Evolutionary conservation across 2,888 invertebrate genomes (phyloP).

Genomic region (Synergus itoensis): DNA sequence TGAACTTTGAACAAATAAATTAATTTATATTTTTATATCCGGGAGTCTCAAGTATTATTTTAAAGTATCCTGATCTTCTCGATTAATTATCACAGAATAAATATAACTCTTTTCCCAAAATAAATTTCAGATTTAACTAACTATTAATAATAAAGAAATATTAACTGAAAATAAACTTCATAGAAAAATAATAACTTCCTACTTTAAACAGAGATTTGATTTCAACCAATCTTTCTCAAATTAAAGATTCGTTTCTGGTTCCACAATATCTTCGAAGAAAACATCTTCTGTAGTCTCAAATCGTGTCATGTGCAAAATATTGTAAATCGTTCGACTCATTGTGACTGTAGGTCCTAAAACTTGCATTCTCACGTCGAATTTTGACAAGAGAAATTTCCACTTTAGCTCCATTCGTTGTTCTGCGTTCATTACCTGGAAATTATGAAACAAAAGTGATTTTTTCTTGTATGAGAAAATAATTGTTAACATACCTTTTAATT

Average conservation of each 20-base stretch:
- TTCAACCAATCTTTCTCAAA: not conserved
- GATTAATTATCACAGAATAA: too few relatives aligned
- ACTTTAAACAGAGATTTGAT: not conserved
- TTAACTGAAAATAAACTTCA: not conserved
- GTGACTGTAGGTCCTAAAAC: conserved; percentile 69
- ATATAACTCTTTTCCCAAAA: too few relatives aligned
- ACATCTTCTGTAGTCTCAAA: conserved; percentile 50
- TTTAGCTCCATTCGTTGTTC: conserved; percentile 67
- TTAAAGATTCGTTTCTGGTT: not conserved
- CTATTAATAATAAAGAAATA: not conserved
- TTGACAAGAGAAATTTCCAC: conserved; percentile 64
- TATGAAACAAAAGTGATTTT: conserved; percentile 32
- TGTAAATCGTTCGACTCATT: conserved; percentile 68
- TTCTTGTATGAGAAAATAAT: not conserved
- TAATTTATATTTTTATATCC: conserved; percentile 7
- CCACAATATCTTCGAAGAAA: conserved; percentile 1
- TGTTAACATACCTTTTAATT: conserved; percentile 4
- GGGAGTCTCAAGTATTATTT: not conserved
- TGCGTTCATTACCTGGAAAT: conserved; percentile 64
- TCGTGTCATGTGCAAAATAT: conserved; percentile 67
- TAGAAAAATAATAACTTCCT: not conserved
- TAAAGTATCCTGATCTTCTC: not conserved
- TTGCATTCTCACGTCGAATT: conserved; percentile 71
- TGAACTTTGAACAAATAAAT: conserved; percentile 46
- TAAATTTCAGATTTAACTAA: too few relatives aligned